Evolutionary conservation across 2,888 invertebrate species (phyloP), one percentile per base, ranked within the genome.

Genomic region (Myopa tessellatipennis): DNA sequence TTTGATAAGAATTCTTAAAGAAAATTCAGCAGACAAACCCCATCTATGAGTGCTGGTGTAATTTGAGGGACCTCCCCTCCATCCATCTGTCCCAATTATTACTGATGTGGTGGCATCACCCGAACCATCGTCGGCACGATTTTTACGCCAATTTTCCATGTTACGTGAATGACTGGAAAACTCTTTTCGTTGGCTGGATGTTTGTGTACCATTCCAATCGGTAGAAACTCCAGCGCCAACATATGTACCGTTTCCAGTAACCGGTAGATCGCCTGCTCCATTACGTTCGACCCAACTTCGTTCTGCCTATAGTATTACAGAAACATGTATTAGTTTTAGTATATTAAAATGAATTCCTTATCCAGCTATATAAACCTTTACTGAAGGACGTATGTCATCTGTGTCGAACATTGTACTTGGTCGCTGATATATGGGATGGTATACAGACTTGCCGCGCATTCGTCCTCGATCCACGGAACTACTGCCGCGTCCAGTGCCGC

Each of bases 381-480:
- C 74, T 12, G 82, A 78, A 16, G 82, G 63, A 8, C 85, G 81
- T 16, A 82, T 52, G 14, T 86, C 86, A 14, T 86, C 86, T 36
- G 36, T 10, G 12, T 65, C 65, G 12, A 65, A 65, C 70, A 88
- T 77, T n/a, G 85, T 83, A 61, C 83, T 84, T 40, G 89, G 85
- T 38, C 89, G 83, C 75, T 87, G 88, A 79, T 86, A 89, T 80
- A 85, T 84, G 7, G 87, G 83, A 83, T 87, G 88, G 78, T 88
- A 88, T 36, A 83, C 79, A 0, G 87, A 84, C 81, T 88, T 88
- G 0, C 88, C 87, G 34, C 88, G 85, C 84, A 88, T 85, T 6
- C 88, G 86, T 36, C 90, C 91, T 60, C 91, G 85, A 79, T 91
- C 91, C 45, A 90, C 86, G 2, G 90, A 89, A 26, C 90, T 90